A percentile compares a stretch with the other conserved stretches of the same genome.
These are phyloP conservation scores for Elegia similella DNA, from an alignment of 2,888 invertebrate genomes.

Conservation along the genomic window DNA sequence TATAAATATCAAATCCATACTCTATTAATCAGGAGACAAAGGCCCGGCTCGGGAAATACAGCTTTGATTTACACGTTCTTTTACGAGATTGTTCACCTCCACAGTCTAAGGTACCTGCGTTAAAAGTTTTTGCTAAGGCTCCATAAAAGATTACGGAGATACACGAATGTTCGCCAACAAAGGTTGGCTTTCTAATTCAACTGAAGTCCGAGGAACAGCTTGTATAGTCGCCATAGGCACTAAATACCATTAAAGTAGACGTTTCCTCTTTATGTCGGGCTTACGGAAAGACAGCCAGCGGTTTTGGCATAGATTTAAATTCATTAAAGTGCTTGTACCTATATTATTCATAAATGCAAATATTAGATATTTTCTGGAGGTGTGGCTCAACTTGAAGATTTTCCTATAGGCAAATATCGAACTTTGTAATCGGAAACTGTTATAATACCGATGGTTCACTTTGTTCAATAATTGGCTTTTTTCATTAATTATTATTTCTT, in stretches of 20 bases:
- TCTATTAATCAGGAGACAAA: background rate
- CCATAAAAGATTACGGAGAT: conserved; percentile 34
- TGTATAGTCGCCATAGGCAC: conserved; percentile 28
- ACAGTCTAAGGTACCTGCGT: conserved; percentile 22
- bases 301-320: background rate
- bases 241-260: conserved; percentile 34
- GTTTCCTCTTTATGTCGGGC: conserved; percentile 30
- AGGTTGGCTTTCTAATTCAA: conserved; percentile 37
- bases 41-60: background rate
- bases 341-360: background rate
- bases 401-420: background rate
- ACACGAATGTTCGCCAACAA: conserved; percentile 32
- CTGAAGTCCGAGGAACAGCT: conserved; percentile 23
- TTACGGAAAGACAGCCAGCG: conserved; percentile 5
- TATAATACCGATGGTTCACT: too few species aligned
- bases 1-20: background rate
- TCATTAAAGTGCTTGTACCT: background rate
- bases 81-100: conserved; percentile 28
- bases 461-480: too few species aligned
- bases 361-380: background rate
- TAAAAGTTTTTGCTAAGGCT: conserved; percentile 23
- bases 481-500: too few species aligned
- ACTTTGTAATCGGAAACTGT: too few species aligned
- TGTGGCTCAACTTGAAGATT: background rate
- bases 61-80: conserved; percentile 9